Conservation (phyloP, 2,888 invertebrate species). For the Papilio gigon region DNA sequence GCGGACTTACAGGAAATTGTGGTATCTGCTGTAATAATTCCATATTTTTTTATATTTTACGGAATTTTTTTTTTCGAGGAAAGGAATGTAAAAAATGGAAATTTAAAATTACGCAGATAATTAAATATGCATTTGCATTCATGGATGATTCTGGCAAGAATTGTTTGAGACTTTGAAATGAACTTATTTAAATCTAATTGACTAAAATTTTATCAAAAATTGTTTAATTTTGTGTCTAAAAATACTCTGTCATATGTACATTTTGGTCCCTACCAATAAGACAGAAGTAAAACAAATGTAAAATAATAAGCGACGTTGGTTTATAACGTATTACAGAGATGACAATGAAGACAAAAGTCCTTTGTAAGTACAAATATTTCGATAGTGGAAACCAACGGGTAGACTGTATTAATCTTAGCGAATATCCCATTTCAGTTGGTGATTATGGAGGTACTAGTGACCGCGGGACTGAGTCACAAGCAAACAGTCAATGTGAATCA, state of each 20-base stretch:
- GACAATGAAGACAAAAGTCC: background rate
- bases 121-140: background rate
- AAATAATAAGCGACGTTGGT: too few species aligned
- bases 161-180: background rate
- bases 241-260: too few species aligned
- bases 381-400: background rate
- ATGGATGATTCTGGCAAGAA: background rate
- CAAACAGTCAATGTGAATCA: conserved; percentile 54
- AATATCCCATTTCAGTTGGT: conserved; percentile 13
- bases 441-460: conserved; percentile 47
- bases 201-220: background rate
- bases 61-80: background rate
- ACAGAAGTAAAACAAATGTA: too few species aligned
- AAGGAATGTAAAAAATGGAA: background rate
- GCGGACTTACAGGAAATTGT: conserved; percentile 25
- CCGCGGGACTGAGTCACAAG: conserved; percentile 52
- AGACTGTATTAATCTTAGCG: background rate
- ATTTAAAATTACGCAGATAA: background rate
- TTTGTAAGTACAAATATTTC: background rate
- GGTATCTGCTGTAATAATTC: background rate
- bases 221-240: too few species aligned
- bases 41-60: background rate
- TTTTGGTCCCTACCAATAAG: too few species aligned
- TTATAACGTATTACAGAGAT: too few species aligned
- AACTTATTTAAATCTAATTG: background rate